A percentile compares a stretch with the other conserved stretches of the same genome.
phyloP scores from a whole-genome alignment of 2,113 vertebrate species.

The Cottus gobio region DNA sequence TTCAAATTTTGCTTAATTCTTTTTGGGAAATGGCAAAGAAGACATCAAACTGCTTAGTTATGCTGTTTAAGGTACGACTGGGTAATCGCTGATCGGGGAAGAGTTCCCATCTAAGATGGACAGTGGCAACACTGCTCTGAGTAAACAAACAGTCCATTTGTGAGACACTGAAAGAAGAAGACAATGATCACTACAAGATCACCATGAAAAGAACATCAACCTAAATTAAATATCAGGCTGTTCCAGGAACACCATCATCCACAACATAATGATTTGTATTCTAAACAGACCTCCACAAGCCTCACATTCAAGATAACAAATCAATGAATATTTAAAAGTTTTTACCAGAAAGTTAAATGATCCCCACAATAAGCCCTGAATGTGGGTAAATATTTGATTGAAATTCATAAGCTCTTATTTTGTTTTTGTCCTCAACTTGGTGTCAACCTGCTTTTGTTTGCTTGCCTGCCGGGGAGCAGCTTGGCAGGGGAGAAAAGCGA shows the following conservation, averaged over 20 bases:
- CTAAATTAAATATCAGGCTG: background rate
- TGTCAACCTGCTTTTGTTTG: conserved; percentile 14
- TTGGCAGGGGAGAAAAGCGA: background rate
- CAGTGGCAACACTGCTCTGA: background rate
- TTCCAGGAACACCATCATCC: background rate
- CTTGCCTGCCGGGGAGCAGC: conserved; percentile 5
- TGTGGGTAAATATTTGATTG: conserved; percentile 1
- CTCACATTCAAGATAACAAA: background rate
- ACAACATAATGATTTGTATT: background rate
- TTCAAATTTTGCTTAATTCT: background rate
- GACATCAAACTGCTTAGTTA: background rate
- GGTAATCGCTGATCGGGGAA: background rate
- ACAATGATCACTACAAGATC: background rate
- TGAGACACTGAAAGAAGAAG: background rate
- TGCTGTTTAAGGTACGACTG: no score
- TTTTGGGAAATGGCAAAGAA: background rate
- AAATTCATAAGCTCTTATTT: background rate
- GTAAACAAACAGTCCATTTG: background rate
- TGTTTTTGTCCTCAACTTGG: background rate
- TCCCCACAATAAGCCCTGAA: background rate
- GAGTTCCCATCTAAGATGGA: background rate
- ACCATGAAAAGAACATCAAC: background rate
- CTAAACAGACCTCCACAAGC: background rate
- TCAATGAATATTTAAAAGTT: background rate
- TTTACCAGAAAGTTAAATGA: background rate